Evolutionary conservation across 1,140 invertebrate species (phyloP).

Genomic region (Sycophila sp.): DNA sequence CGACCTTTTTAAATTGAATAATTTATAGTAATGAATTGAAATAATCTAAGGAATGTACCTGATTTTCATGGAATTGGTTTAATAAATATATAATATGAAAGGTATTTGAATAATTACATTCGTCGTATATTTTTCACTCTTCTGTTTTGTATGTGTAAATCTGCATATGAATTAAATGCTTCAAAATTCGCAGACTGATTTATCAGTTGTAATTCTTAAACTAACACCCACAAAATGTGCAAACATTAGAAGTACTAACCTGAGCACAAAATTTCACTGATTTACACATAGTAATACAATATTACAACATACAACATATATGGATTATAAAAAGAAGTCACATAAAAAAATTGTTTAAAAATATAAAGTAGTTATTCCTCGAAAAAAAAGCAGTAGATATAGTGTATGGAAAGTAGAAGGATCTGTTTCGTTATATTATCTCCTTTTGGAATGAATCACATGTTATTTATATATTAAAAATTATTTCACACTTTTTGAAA

Average conservation of each 20-base stretch:
- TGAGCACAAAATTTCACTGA: conserved; percentile 6
- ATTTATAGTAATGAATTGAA: no score
- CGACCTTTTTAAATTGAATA: no score
- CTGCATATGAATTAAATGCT: conserved; percentile 3
- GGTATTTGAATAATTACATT: not conserved
- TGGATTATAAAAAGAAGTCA: conserved; percentile 23
- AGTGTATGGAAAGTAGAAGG: conserved; percentile 18
- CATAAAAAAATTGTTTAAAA: conserved; percentile 19
- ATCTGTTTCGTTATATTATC: not conserved
- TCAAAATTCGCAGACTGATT: not conserved
- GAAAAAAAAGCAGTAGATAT: conserved; percentile 11
- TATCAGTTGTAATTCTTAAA: conserved; percentile 3
- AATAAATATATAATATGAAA: conserved; percentile 4
- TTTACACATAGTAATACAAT: conserved; percentile 20
- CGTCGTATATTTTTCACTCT: not conserved
- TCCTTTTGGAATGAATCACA: conserved; percentile 14
- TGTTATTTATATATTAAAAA: conserved; percentile 40
- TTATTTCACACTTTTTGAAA: conserved; percentile 36
- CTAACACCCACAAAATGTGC: conserved; percentile 15
- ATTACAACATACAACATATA: conserved; percentile 25
- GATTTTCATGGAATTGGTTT: not conserved
- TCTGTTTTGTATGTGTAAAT: not conserved
- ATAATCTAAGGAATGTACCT: no score
- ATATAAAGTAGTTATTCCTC: conserved; percentile 10
- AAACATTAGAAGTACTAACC: not conserved